Percentiles rank a stretch among this genome's conserved stretches.
These are phyloP conservation scores for Lithodes maja DNA, from an alignment of 2,888 invertebrate species.

Conservation along the genomic window DNA sequence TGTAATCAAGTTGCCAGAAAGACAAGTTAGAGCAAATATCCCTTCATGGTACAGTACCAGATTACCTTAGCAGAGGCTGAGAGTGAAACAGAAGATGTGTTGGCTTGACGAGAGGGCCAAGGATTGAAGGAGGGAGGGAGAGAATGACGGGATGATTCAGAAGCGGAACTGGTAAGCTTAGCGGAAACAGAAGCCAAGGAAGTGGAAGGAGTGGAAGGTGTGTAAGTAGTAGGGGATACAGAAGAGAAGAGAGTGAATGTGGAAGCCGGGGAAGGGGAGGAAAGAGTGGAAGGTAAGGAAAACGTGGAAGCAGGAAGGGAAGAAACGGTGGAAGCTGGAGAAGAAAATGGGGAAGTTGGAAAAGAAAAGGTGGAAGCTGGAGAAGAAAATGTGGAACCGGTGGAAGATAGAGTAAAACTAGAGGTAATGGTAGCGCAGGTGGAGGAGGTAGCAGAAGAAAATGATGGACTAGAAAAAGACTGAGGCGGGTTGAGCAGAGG, in stretches of 20 bases:
- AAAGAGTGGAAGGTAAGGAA: not conserved
- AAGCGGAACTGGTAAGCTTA: not conserved
- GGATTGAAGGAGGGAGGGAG: not conserved
- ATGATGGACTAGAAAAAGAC: not conserved
- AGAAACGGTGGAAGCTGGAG: not conserved
- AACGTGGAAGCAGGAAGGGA: too few species aligned
- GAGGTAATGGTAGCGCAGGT: not conserved
- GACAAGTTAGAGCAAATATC: too few species aligned
- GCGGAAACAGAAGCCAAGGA: not conserved
- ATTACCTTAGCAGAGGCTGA: not conserved
- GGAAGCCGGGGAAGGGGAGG: not conserved
- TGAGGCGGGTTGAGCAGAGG: constrained; percentile 17
- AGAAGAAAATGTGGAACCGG: not conserved
- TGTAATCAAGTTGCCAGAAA: too few species aligned
- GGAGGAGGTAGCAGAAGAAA: not conserved
- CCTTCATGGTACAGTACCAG: too few species aligned
- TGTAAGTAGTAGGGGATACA: not conserved
- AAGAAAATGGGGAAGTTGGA: not conserved
- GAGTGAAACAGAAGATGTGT: not conserved
- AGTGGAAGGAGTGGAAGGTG: not conserved
- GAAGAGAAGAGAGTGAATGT: not conserved
- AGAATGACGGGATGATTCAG: too few species aligned
- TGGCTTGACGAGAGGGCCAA: not conserved
- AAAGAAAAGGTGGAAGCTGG: not conserved
- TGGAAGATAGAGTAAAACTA: not conserved